Evolutionary conservation across 1,140 invertebrate species (phyloP), one percentile per base, ranked within the genome.

Genomic region (Magallana angulata): DNA sequence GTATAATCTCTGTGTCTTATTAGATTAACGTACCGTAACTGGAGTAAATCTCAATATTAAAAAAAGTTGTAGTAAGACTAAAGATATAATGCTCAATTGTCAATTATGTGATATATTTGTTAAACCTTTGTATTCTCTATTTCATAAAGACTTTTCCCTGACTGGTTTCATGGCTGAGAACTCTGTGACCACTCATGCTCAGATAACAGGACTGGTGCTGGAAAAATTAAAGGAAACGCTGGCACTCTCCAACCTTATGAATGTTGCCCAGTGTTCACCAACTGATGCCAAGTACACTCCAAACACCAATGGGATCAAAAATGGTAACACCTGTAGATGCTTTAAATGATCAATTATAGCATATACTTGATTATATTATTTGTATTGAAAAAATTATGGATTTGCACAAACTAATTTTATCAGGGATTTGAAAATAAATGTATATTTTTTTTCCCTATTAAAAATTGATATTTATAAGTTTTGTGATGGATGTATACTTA

Each of bases 151-250:
- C 24, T 84, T 84, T 62, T 84, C 82, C 30, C n/a, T 84, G 59
- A 60, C 57, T 16, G 30, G n/a, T 7, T 84, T 84, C 58, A 84
- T 84, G 82, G 57, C 82, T 36, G 82, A 84, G 57, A 84, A 84
- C 58, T 36, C 24, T 7, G 57, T 84, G 57, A 62, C 82, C 60
- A 16, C 7, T 7, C 18, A 48, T 1, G 59, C 82, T 24, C 57
- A 84, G 30, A 62, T 84, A 30, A 84, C 24, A 9, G 82, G 57
- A 60, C 81, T 82, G 7, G 57, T 82, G 57, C 57, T 82, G 81
- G 81, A 82, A 56, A 57, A 56, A 57, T 24, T 82, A n/a, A 82
- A 82, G 81, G 81, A 82, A 9, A 82, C 81, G 6, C 81, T 82
- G 48, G 68, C 24, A 24, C 68, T 76, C 9, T 24, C 68, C 36